phyloP scores from a whole-genome alignment of 2,888 invertebrate genomes.

The Spodoptera exigua region DNA sequence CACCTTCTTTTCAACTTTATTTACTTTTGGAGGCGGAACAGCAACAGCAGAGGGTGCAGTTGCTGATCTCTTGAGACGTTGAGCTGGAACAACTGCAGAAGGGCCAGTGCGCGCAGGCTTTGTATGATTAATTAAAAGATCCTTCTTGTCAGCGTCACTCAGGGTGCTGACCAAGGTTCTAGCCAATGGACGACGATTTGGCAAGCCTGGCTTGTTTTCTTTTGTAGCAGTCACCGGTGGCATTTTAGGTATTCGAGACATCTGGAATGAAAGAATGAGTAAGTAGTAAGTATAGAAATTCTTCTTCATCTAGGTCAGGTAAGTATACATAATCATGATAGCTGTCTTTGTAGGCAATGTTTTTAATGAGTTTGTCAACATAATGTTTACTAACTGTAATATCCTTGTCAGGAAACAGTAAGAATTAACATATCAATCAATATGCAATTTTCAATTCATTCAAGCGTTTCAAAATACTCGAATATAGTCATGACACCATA shows the following conservation, averaged over 20 bases:
- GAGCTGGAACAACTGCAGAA: constrained; percentile 67
- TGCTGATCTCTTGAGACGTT: constrained; percentile 77
- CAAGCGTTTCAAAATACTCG: too few relatives aligned
- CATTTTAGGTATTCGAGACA: constrained; percentile 85
- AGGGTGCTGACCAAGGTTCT: constrained; percentile 75
- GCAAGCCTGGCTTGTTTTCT: constrained; percentile 78
- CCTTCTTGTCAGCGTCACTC: constrained; percentile 82
- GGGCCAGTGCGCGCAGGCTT: constrained; percentile 70
- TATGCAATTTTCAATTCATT: too few relatives aligned
- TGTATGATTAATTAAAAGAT: constrained; percentile 80
- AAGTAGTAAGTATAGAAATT: too few relatives aligned
- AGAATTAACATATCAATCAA: too few relatives aligned
- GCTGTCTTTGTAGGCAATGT: too few relatives aligned
- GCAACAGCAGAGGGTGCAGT: constrained; percentile 72
- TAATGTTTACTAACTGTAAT: too few relatives aligned
- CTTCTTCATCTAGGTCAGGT: too few relatives aligned
- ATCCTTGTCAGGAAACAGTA: too few relatives aligned
- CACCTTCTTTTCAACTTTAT: constrained; percentile 80
- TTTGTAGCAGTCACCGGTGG: constrained; percentile 75
- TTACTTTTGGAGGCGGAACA: constrained; percentile 69
- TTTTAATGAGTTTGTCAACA: too few relatives aligned
- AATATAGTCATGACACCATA: too few relatives aligned
- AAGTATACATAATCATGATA: too few relatives aligned
- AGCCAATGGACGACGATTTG: constrained; percentile 67
- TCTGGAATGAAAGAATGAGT: constrained; percentile 69